These are phyloP conservation scores for Butorides virescens DNA, from an alignment of 2,113 vertebrate species.

Conservation along the genomic window DNA sequence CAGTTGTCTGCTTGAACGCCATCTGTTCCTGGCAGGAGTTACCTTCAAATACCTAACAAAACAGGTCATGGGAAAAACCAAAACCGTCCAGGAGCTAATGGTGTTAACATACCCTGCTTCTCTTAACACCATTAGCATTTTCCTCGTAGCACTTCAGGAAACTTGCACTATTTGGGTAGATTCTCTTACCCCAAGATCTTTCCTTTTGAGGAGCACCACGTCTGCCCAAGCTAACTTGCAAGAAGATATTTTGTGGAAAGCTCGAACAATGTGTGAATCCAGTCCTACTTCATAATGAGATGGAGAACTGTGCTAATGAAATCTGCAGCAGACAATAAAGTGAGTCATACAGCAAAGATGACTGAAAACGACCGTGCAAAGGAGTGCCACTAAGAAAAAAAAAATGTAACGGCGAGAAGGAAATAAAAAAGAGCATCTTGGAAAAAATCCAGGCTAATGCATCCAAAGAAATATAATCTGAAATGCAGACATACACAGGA, in stretches of 20 bases:
- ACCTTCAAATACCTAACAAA: conserved; percentile 54
- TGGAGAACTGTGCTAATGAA: conserved; percentile 54
- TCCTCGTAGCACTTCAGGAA: background rate
- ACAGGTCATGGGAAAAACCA: conserved; percentile 50
- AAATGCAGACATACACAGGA: conserved; percentile 15
- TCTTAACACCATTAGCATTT: background rate
- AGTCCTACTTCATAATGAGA: conserved; percentile 33
- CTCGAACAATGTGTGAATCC: conserved; percentile 31
- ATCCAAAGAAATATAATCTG: conserved; percentile 50
- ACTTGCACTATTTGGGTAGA: background rate
- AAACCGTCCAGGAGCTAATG: conserved; percentile 31
- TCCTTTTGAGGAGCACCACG: background rate
- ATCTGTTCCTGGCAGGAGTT: conserved; percentile 65
- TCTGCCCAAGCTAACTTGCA: conserved; percentile 23
- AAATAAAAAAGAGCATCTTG: conserved; percentile 60
- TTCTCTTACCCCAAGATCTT: background rate
- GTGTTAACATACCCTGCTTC: background rate
- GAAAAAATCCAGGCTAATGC: conserved; percentile 61
- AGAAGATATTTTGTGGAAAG: conserved; percentile 41
- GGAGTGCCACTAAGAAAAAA: conserved; percentile 10
- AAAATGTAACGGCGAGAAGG: background rate
- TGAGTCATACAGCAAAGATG: conserved; percentile 31
- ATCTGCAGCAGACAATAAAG: conserved; percentile 65
- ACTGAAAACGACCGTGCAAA: conserved; percentile 8
- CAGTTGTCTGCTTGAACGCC: conserved; percentile 55